A percentile compares a stretch with the other conserved stretches of the same genome.
phyloP scores from a whole-genome alignment of 2,888 invertebrate genomes.

The Harpagoxenus sublaevis region DNA sequence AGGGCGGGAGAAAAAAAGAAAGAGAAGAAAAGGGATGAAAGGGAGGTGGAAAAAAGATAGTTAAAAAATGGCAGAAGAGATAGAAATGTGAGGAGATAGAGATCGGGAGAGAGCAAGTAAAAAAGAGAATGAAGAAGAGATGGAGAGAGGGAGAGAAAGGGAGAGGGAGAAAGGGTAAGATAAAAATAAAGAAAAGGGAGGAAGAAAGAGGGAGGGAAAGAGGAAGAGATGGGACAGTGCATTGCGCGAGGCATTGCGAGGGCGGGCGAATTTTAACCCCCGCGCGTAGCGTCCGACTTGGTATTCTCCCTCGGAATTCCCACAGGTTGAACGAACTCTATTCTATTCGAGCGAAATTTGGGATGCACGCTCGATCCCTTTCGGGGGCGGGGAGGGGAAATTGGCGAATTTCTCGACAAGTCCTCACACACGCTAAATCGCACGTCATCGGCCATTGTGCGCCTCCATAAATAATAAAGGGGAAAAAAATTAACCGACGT shows the following conservation, averaged over 20 bases:
- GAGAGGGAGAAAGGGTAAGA: not conserved
- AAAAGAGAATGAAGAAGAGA: not conserved
- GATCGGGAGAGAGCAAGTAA: constrained; percentile 16
- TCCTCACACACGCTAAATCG: constrained; percentile 44
- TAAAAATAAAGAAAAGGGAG: constrained; percentile 2
- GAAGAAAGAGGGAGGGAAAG: not conserved
- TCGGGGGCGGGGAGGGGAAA: constrained; percentile 6
- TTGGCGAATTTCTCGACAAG: constrained; percentile 44
- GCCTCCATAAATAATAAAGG: constrained; percentile 42
- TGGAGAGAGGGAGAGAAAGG: not conserved
- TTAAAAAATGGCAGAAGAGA: constrained; percentile 11
- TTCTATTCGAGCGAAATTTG: constrained; percentile 65
- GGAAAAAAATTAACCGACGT: constrained; percentile 48
- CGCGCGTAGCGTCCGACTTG: constrained; percentile 69
- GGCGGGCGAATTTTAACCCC: constrained; percentile 80
- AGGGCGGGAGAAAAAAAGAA: not conserved
- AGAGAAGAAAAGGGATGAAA: not conserved
- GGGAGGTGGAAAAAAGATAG: constrained; percentile 14
- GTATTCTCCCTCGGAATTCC: constrained; percentile 75
- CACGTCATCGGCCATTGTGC: constrained; percentile 32
- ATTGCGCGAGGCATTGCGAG: constrained; percentile 64
- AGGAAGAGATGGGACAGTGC: constrained; percentile 19
- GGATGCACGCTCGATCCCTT: constrained; percentile 28
- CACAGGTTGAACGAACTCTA: constrained; percentile 81
- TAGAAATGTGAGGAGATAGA: constrained; percentile 27